Percentiles rank a stretch among this genome's conserved stretches.
These are phyloP conservation scores for Oriolus oriolus DNA, from an alignment of 2,113 vertebrate species.

Conservation along the genomic window DNA sequence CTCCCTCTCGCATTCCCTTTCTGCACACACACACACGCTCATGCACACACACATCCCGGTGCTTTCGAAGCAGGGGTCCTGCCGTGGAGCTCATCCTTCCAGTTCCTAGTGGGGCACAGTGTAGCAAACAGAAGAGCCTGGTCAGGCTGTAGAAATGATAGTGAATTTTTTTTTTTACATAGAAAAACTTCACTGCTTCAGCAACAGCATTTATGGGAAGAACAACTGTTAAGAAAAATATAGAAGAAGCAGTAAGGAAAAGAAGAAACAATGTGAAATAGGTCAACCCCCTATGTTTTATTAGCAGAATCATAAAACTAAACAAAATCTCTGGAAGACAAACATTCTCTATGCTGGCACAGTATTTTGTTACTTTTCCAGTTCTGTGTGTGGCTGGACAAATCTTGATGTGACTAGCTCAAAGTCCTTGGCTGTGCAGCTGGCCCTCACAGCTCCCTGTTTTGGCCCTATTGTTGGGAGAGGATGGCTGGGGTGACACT, in stretches of 20 bases:
- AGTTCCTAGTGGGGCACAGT: background rate
- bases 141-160: background rate
- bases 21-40: background rate
- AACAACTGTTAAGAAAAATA: background rate
- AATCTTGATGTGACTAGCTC: background rate
- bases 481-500: background rate
- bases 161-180: background rate
- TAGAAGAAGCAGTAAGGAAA: background rate
- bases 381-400: background rate
- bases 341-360: background rate
- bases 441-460: background rate
- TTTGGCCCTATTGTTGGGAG: background rate
- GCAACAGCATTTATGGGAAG: background rate
- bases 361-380: background rate
- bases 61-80: background rate
- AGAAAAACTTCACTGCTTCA: background rate
- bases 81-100: background rate
- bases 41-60: accelerated
- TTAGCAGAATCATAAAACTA: background rate
- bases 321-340: background rate
- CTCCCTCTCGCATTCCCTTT: background rate
- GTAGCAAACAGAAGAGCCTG: background rate
- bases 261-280: background rate
- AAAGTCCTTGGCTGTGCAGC: background rate
- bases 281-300: background rate